Evolutionary conservation across 2,888 invertebrate genomes (phyloP).

Genomic region (Nemotelus nigrinus): DNA sequence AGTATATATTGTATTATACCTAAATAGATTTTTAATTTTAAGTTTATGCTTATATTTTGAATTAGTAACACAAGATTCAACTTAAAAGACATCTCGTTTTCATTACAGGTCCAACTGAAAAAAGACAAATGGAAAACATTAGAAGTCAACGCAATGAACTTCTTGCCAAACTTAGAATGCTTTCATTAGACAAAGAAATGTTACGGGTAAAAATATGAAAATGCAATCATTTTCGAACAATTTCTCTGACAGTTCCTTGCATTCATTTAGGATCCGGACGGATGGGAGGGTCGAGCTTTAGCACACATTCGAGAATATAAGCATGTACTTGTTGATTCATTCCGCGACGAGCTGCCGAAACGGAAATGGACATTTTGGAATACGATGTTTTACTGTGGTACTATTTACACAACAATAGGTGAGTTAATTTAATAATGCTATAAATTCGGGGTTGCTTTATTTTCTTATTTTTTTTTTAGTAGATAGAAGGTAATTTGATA

Average conservation of each 20-base stretch:
- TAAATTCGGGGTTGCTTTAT: not conserved
- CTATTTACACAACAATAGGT: constrained; percentile 92
- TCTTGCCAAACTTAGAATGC: constrained; percentile 56
- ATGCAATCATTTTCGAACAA: not conserved
- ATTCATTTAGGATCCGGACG: constrained; percentile 57
- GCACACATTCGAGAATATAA: constrained; percentile 69
- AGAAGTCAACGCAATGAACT: constrained; percentile 56
- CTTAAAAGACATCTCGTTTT: not conserved
- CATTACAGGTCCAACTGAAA: constrained; percentile 48
- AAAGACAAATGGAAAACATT: constrained; percentile 52
- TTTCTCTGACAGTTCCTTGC: not conserved
- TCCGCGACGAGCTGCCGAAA: constrained; percentile 53
- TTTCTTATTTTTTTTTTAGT: not conserved
- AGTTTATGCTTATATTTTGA: too few relatives aligned
- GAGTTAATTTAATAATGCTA: constrained; percentile 58
- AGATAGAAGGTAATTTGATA: too few relatives aligned
- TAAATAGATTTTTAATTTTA: too few relatives aligned
- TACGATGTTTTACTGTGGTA: constrained; percentile 86
- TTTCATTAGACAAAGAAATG: constrained; percentile 62
- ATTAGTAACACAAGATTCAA: not conserved
- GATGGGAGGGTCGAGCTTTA: constrained; percentile 67
- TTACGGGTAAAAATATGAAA: constrained; percentile 53
- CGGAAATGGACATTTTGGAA: constrained; percentile 83
- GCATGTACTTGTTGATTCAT: constrained; percentile 60
- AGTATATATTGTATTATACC: too few relatives aligned